phyloP scores from a whole-genome alignment of 1,140 invertebrate genomes.

The Halesus radiatus region DNA sequence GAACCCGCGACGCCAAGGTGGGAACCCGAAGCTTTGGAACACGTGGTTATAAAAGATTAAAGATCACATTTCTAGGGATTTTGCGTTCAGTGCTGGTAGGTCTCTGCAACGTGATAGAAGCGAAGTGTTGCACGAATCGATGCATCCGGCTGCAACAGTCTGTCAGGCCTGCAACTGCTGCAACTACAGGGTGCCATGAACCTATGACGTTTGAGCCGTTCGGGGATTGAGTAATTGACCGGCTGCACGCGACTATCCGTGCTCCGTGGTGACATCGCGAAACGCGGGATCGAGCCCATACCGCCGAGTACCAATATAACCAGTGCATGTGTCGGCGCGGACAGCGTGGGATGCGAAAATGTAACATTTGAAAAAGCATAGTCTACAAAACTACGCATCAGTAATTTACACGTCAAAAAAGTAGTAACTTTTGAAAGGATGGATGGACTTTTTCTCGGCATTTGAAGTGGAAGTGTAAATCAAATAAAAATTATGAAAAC shows the following conservation, averaged over 20 bases:
- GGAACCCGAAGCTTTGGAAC: too few relatives aligned
- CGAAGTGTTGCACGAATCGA: too few relatives aligned
- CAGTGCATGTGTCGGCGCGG: neutral
- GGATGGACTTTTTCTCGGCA: too few relatives aligned
- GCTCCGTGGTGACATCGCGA: slow-evolving; percentile 30
- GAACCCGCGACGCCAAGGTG: too few relatives aligned
- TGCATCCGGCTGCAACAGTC: neutral
- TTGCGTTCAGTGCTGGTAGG: too few relatives aligned
- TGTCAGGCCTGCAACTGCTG: neutral
- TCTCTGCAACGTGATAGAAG: too few relatives aligned
- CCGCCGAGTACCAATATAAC: neutral
- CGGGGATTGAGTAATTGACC: slow-evolving; percentile 30
- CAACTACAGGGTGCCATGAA: neutral
- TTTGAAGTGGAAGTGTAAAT: too few relatives aligned
- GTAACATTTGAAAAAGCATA: neutral
- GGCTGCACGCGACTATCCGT: slow-evolving; percentile 20
- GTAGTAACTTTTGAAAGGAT: too few relatives aligned
- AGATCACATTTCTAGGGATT: too few relatives aligned
- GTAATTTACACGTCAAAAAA: neutral
- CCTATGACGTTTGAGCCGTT: neutral
- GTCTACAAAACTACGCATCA: too few relatives aligned
- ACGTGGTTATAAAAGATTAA: too few relatives aligned
- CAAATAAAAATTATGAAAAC: too few relatives aligned
- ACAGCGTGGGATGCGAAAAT: slow-evolving; percentile 18
- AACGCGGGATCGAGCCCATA: neutral